These are phyloP conservation scores for Drosophila pegasa DNA, from an alignment of 2,888 invertebrate genomes.

Conservation along the genomic window DNA sequence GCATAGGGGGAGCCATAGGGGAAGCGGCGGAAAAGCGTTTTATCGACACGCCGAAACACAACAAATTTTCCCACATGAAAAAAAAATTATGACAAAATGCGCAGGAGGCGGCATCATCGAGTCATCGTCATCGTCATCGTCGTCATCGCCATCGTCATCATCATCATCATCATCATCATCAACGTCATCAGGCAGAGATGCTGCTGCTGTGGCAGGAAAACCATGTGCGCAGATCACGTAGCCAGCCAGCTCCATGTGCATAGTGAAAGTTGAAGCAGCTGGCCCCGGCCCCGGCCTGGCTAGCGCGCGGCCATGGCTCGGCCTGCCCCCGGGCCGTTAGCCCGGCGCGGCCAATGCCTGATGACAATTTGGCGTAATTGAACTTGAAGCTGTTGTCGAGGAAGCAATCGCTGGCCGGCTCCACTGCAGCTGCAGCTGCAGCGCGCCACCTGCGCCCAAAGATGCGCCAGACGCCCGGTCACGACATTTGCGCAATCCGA, in stretches of 20 bases:
- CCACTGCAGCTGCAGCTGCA: neutral
- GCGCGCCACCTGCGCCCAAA: slow-evolving; percentile 46
- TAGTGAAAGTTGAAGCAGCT: slow-evolving; percentile 57
- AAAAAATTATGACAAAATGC: slow-evolving; percentile 66
- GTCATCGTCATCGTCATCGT: slow-evolving; percentile 35
- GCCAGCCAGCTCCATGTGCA: slow-evolving; percentile 26
- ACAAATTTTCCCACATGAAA: slow-evolving; percentile 65
- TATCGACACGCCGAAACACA: slow-evolving; percentile 33
- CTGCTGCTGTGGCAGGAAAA: slow-evolving; percentile 56
- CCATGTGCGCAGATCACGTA: slow-evolving; percentile 56
- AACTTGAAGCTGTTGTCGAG: slow-evolving; percentile 65
- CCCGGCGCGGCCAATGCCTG: slow-evolving; percentile 55
- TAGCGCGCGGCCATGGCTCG: slow-evolving; percentile 33
- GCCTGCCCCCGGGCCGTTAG: slow-evolving; percentile 6
- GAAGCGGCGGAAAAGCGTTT: slow-evolving; percentile 34
- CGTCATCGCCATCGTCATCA: slow-evolving; percentile 25
- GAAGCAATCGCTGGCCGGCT: slow-evolving; percentile 45
- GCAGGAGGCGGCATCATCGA: slow-evolving; percentile 52
- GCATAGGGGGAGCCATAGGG: neutral
- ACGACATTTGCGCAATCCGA: slow-evolving; percentile 70
- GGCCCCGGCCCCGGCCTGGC: slow-evolving; percentile 20
- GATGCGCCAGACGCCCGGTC: slow-evolving; percentile 54
- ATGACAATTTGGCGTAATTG: slow-evolving; percentile 72
- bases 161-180: slow-evolving; percentile 23
- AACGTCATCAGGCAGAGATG: slow-evolving; percentile 6